These are phyloP conservation scores for Tetramorium parvispinum DNA, from an alignment of 1,140 invertebrate genomes.

Conservation along the genomic window DNA sequence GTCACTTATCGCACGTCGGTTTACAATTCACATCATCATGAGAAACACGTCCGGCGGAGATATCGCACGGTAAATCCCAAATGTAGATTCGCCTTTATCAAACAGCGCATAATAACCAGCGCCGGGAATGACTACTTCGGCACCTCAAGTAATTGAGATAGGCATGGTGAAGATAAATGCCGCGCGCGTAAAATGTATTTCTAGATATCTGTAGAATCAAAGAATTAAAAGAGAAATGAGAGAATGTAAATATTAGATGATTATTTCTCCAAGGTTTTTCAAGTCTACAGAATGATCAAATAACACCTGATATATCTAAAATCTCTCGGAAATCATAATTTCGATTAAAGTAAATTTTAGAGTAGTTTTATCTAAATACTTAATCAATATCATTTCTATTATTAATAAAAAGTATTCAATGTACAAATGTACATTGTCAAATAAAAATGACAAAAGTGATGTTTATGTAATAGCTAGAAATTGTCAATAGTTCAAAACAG, in stretches of 20 bases:
- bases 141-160: not conserved
- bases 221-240: not conserved
- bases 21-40: slow-evolving; percentile 47
- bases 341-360: not conserved
- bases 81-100: slow-evolving; percentile 17
- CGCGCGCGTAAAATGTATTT: not conserved
- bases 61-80: slow-evolving; percentile 42
- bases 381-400: not conserved
- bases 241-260: not conserved
- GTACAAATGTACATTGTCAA: not conserved
- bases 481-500: not conserved
- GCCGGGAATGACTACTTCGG: not conserved
- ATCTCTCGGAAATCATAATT: not conserved
- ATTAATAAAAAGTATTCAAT: not conserved
- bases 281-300: not conserved
- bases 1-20: slow-evolving; percentile 46
- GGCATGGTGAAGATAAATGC: not conserved
- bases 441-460: not conserved
- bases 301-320: not conserved
- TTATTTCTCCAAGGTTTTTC: not conserved
- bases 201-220: not conserved
- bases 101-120: not conserved
- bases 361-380: not conserved
- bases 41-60: slow-evolving; percentile 35
- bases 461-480: not conserved